Base-by-base conservation (phyloP, 2,888 invertebrate species). In the Hyalella azteca region DNA sequence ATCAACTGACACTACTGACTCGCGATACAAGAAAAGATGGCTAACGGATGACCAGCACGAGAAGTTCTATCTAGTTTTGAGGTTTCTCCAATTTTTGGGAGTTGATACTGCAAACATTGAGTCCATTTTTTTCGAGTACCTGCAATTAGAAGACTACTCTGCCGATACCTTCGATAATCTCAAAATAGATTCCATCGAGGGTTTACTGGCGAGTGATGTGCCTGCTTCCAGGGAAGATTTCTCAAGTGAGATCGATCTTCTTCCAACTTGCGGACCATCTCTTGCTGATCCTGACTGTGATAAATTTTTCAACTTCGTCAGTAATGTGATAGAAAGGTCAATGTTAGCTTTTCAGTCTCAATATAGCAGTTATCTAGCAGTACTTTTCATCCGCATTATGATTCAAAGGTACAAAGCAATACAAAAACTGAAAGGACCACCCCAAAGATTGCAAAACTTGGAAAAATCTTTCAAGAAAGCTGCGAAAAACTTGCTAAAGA, bases 81-180 rank as follows among this genome's bases (percentile, higher is more conserved):
- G 81, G 19, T 87, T 86, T 83, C 81, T 87, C 1, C 79, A 85
- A 13, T 86, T 86, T 80, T 81, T 87, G 41, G 86, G 86, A 22
- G 82, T 85, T 32, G 45, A 79, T 15, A 76, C 81, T 9, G 81
- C 83, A 36, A 36, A 19, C 7, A 19, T 36, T 41, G 40, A 76
- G 48, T 39, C 49, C 13, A 40, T 59, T 59, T 50, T 77, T 59
- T 39, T 54, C 13, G 60, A 49, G 15, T 26, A 48, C 48, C 45
- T 77, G 22, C 48, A 26, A 60, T n/a, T 83, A 79, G 75, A 75
- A 26, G 73, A 73, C 4, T 79, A 77, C 50, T 41, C 49, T 39
- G 15, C 41, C 15, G 39, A 7, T 48, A 19, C 45, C 26, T 88
- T 85, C 87, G 88, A 85, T 86, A 86, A 79, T 86, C 86, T 39